These are phyloP conservation scores for Amiota minor DNA, from an alignment of 2,888 invertebrate genomes.

Conservation along the genomic window DNA sequence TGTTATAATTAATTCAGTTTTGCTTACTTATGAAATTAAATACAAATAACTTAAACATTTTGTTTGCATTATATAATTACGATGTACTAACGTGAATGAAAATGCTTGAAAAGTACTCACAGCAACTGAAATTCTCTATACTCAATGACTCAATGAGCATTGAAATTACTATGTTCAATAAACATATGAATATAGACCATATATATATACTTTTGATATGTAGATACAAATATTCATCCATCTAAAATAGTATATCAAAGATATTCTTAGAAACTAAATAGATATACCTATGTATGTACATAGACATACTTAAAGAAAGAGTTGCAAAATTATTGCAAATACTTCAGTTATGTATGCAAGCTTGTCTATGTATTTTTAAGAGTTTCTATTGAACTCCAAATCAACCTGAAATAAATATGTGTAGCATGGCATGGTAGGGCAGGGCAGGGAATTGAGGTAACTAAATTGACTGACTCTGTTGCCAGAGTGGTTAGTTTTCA, in stretches of 20 bases:
- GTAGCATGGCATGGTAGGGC: too few relatives aligned
- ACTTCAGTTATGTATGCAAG: background rate
- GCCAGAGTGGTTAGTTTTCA: too few relatives aligned
- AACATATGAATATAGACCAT: too few relatives aligned
- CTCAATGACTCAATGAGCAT: background rate
- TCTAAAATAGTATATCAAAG: too few relatives aligned
- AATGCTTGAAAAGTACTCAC: conserved; percentile 43
- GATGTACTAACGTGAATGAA: conserved; percentile 40
- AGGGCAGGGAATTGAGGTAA: too few relatives aligned
- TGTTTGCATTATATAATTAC: conserved; percentile 60
- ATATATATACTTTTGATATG: too few relatives aligned
- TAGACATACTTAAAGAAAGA: background rate
- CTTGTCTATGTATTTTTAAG: background rate
- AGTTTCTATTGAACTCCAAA: too few relatives aligned
- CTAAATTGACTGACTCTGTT: too few relatives aligned
- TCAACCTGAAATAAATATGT: too few relatives aligned
- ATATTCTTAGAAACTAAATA: too few relatives aligned
- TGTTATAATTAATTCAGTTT: conserved; percentile 62
- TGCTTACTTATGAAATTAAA: conserved; percentile 64
- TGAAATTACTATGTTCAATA: background rate
- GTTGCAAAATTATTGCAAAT: conserved; percentile 10
- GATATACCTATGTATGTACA: too few relatives aligned
- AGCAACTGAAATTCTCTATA: background rate
- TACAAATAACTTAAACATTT: conserved; percentile 61
- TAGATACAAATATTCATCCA: too few relatives aligned